Conservation (phyloP, 2,888 invertebrate genomes). For the Lasioglossum morio region DNA sequence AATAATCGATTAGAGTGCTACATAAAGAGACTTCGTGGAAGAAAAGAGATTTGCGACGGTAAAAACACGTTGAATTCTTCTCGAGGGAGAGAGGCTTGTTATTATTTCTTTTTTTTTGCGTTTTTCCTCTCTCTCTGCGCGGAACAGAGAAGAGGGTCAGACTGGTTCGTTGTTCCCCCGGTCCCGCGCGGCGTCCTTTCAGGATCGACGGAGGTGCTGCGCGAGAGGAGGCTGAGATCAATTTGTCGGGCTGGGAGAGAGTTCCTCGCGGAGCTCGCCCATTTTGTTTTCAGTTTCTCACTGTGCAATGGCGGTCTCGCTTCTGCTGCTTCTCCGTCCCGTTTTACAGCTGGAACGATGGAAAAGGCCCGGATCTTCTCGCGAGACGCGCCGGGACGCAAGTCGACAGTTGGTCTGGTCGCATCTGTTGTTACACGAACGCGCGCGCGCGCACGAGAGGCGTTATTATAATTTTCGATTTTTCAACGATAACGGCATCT, state of each 20-base stretch:
- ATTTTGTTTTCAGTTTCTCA: conserved; percentile 29
- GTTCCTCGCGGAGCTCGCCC: conserved; percentile 52
- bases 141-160: conserved; percentile 61
- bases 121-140: conserved; percentile 43
- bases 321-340: background rate
- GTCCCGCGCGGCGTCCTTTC: conserved; percentile 52
- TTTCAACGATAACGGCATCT: conserved; percentile 25
- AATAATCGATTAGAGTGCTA: conserved; percentile 42
- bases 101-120: conserved; percentile 7
- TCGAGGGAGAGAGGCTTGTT: conserved; percentile 44
- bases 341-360: conserved; percentile 11
- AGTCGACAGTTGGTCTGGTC: conserved; percentile 22
- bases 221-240: conserved; percentile 71
- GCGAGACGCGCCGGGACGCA: conserved; percentile 36
- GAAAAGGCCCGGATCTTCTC: conserved; percentile 27
- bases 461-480: background rate
- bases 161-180: conserved; percentile 72
- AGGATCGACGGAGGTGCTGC: conserved; percentile 48
- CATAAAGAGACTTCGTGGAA: conserved; percentile 62
- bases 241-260: conserved; percentile 67
- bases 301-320: conserved; percentile 39
- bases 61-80: conserved; percentile 54
- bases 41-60: conserved; percentile 61
- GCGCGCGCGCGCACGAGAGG: conserved; percentile 31
- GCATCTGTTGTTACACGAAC: conserved; percentile 43